Conservation (phyloP, 2,113 vertebrate species). For the Echinops telfairi region DNA sequence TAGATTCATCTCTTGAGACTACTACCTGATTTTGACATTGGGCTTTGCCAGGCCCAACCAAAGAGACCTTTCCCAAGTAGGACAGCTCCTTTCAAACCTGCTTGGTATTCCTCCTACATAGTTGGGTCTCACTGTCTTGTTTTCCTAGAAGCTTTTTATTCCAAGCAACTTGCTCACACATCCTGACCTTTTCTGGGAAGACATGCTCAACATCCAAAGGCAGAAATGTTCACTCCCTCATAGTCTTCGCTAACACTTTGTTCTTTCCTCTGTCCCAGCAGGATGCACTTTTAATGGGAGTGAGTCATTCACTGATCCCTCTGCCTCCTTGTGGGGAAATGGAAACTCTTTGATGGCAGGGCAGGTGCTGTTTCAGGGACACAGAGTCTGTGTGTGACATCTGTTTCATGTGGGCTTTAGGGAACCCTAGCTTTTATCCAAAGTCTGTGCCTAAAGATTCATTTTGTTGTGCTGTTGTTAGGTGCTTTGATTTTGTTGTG, state of each 20-base stretch:
- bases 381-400: neutral
- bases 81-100: constrained; percentile 40
- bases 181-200: constrained; percentile 66
- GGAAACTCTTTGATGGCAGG: neutral
- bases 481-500: no score
- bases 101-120: constrained; percentile 3
- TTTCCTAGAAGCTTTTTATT: constrained; percentile 65
- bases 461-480: constrained; percentile 60
- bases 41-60: neutral
- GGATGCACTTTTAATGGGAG: neutral
- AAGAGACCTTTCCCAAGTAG: neutral
- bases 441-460: constrained; percentile 67
- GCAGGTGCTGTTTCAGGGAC: neutral
- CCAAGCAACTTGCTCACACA: neutral
- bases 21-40: neutral
- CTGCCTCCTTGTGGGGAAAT: neutral
- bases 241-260: neutral
- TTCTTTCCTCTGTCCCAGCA: neutral
- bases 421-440: constrained; percentile 56
- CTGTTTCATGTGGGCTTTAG: constrained; percentile 27
- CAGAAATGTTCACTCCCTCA: neutral
- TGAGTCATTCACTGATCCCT: neutral
- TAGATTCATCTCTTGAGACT: neutral
- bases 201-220: constrained; percentile 35
- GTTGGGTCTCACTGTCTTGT: constrained; percentile 33